Evolutionary conservation across 2,888 invertebrate genomes (phyloP), one percentile per base, ranked within the genome.

Genomic region (Agapostemon virescens): DNA sequence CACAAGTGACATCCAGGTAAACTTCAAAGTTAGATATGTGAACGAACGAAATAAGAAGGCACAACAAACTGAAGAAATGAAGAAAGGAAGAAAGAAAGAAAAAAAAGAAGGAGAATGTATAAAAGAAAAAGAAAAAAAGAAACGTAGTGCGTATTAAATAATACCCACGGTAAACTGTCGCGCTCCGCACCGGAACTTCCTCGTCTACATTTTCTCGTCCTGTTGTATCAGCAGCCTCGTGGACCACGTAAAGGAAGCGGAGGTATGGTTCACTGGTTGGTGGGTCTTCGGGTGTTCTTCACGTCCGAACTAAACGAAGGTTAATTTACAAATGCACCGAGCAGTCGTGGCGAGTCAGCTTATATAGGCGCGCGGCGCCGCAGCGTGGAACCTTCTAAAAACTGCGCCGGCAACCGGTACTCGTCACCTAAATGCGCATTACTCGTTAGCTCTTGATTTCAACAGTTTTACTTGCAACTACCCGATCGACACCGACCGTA

Each of bases 161-260:
- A 87, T 86, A 89, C 92, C 86, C 88, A 92, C 92, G 91, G 91
- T 89, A 88, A 89, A 90, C 88, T 89, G 89, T 90, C 89, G 90
- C 91, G 91, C 90, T 89, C 91, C 91, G 91, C 90, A 90, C 90
- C 79, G 86, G 85, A 86, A 81, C 82, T 79, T 88, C 82, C 84
- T 84, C 77, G 90, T 92, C 92, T 92, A 92, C 92, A 92, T 92
- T 89, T 89, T 91, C 88, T 83, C 86, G 85, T 78, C 87, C 84
- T 86, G 85, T 77, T 87, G 85, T 87, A 84, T 82, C 70, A 85
- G 87, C 86, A 85, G 87, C 88, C 88, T 84, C 67, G 74, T 83
- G 73, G 77, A 85, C 79, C 86, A 84, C 87, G 80, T 80, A 83
- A 85, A 84, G 77, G 83, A 84, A 86, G 81, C 83, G 75, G 78